A percentile compares a stretch with the other conserved stretches of the same genome.
Conservation (phyloP, 2,113 vertebrate species). For the Grammomys dolichurus region DNA sequence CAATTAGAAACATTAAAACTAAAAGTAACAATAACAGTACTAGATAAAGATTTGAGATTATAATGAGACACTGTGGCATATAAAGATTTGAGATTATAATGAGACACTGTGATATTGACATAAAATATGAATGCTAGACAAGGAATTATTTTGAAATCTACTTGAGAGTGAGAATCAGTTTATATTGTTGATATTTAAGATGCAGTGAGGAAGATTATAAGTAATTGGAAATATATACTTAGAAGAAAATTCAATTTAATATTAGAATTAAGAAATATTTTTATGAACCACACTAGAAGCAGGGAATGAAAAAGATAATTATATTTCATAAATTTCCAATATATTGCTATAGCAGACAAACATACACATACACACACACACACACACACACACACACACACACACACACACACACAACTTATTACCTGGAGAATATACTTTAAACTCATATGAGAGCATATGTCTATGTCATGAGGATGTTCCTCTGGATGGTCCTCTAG, state of each 20-base stretch:
- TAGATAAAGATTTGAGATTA: not conserved
- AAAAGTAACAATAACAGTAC: not conserved
- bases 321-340: not conserved
- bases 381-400: not conserved
- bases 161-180: conserved; percentile 14
- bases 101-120: not conserved
- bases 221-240: not conserved
- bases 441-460: not conserved
- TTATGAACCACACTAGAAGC: conserved; percentile 13
- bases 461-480: not conserved
- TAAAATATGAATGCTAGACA: not conserved
- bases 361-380: not conserved
- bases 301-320: conserved; percentile 12
- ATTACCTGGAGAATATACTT: conserved; percentile 27
- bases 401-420: not conserved
- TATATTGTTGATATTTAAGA: not conserved
- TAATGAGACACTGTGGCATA: not conserved
- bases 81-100: conserved; percentile 16
- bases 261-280: conserved; percentile 3
- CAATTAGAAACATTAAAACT: not conserved
- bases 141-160: conserved; percentile 36
- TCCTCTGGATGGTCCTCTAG: not conserved
- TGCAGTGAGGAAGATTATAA: conserved; percentile 18
- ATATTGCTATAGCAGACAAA: not conserved
- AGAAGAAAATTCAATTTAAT: conserved; percentile 45